These are phyloP conservation scores for Taenioides sp. DNA, from an alignment of 2,797 vertebrate species.

Conservation along the genomic window DNA sequence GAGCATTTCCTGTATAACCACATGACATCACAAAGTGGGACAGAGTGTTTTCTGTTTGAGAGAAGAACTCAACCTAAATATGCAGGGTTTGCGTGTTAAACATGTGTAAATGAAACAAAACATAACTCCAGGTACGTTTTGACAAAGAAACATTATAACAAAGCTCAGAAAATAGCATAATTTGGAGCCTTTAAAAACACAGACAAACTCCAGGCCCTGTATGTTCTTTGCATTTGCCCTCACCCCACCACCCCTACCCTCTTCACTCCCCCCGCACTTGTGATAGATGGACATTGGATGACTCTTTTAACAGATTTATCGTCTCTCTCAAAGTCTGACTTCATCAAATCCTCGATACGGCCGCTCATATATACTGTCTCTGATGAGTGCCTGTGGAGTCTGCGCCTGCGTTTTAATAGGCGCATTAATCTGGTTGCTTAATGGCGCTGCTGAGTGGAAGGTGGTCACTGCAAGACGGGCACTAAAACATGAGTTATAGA, in stretches of 20 bases:
- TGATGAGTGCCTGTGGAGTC: conserved; percentile 66
- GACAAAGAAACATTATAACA: too few relatives aligned
- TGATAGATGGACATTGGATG: conserved; percentile 30
- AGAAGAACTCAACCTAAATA: too few relatives aligned
- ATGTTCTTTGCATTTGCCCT: conserved; percentile 1
- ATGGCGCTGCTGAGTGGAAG: conserved; percentile 63
- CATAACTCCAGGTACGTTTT: too few relatives aligned
- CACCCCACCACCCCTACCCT: too few relatives aligned
- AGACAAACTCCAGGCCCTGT: neutral
- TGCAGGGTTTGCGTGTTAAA: too few relatives aligned
- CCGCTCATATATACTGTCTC: conserved; percentile 62
- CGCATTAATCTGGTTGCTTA: conserved; percentile 72
- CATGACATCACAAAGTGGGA: too few relatives aligned
- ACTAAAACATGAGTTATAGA: conserved; percentile 64
- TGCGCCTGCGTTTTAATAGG: conserved; percentile 67
- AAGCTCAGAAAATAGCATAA: too few relatives aligned
- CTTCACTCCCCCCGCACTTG: conserved; percentile 14
- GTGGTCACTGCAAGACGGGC: conserved; percentile 59
- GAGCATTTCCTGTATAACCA: too few relatives aligned
- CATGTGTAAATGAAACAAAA: too few relatives aligned
- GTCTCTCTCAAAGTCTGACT: conserved; percentile 60
- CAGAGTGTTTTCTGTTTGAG: too few relatives aligned
- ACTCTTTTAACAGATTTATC: conserved; percentile 59
- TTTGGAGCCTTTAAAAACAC: neutral
- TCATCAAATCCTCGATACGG: conserved; percentile 68